phyloP scores from a whole-genome alignment of 2,113 vertebrate species.

The human (Homo sapiens) region DNA sequence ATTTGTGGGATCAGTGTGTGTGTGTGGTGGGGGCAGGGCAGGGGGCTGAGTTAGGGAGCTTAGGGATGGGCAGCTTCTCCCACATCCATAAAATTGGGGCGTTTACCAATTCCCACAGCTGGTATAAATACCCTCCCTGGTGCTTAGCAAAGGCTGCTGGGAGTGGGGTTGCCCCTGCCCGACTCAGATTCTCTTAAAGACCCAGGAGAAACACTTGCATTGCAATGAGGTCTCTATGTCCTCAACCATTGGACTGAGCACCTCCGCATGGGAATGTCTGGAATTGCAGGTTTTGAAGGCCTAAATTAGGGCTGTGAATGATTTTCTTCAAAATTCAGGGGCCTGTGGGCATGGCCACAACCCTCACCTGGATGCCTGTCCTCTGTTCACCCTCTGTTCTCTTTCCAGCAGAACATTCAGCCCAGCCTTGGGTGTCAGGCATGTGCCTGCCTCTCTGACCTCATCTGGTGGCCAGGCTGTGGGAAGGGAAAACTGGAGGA shows the following conservation, averaged over 20 bases:
- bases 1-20: neutral
- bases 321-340: no score
- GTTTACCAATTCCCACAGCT: neutral
- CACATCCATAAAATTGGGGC: neutral
- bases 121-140: neutral
- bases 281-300: constrained; percentile 2
- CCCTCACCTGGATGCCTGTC: neutral
- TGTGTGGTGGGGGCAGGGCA: fast-evolving
- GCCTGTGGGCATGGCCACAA: neutral
- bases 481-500: neutral
- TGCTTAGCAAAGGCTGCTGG: neutral
- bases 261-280: neutral
- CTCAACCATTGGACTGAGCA: neutral
- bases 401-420: neutral
- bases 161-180: neutral
- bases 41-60: neutral
- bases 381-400: neutral
- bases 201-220: neutral
- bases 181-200: neutral
- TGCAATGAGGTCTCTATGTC: neutral
- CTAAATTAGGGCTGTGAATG: neutral
- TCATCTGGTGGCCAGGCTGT: neutral
- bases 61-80: neutral
- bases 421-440: neutral
- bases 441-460: neutral